Base-by-base conservation (phyloP, 2,797 vertebrate genomes). In the Lepilemur ruficaudatus region DNA sequence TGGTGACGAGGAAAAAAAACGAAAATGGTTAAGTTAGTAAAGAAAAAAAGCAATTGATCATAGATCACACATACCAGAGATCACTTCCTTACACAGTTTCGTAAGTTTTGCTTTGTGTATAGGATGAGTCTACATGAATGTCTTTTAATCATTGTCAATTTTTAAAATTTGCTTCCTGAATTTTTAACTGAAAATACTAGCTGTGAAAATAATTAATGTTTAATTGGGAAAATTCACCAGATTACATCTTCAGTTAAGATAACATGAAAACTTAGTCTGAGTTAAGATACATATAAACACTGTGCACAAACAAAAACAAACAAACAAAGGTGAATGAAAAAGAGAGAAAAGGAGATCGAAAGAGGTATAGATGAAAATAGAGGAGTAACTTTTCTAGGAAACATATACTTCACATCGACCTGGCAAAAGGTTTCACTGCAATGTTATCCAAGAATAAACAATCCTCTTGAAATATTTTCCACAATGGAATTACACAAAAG, bases 161-260 rank as follows among this genome's bases (percentile, higher is more conserved):
- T 96, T 82, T 23, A 35, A 85, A 35, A 17, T 78, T 67, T 85
- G 13, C 18, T 86, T 61, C 4, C 28, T 52, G 20, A 87, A 79
- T 57, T 93, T 87, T 87, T 91, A 63, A 89, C 61, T 18, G 46
- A 78, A 81, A 96, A 81, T 78, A 15, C 23, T 78, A 52, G 61
- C 18, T 85, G 11, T 52, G 25, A 93, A 94, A 93, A 52, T 41
- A 88, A 81, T 86, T 57, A 35, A 50, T 48, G 75, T 65, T 88
- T 69, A 82, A 69, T 59, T 70, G 72, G n/a, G n/a, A 83, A 83
- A 80, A 84, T 50, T 85, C 17, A 43, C 2, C 43, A 81, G 35
- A 35, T 93, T 95, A 73, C 14, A 59, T 46, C 63, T 83, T 85
- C 32, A 82, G n/a, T 61, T 81, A 96, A 35, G 1, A 79, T 86